Evolutionary conservation across 2,888 invertebrate genomes (phyloP).

Genomic region (Ryuthela nishihirai): DNA sequence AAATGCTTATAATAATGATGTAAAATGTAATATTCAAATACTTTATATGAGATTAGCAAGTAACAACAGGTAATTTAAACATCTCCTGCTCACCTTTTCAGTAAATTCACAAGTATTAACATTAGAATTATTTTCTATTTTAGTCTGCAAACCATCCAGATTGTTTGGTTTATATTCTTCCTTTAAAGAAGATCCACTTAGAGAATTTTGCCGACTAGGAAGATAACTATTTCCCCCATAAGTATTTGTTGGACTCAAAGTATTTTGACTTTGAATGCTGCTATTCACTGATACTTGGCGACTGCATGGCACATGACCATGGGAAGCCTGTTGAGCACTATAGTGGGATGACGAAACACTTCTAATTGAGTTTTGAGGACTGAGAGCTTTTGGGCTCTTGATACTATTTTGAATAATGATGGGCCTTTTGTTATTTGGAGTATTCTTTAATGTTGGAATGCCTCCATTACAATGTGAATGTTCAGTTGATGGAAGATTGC

Average conservation of each 20-base stretch:
- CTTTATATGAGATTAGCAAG: neutral
- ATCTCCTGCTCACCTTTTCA: slow-evolving; percentile 12
- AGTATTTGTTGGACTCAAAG: slow-evolving; percentile 26
- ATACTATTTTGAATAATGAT: slow-evolving; percentile 45
- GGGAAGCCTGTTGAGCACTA: neutral
- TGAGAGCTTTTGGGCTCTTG: slow-evolving; percentile 53
- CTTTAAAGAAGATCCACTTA: slow-evolving; percentile 44
- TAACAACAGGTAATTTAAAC: too few species aligned
- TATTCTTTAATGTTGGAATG: slow-evolving; percentile 42
- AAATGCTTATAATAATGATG: neutral
- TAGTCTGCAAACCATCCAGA: slow-evolving; percentile 10
- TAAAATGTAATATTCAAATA: neutral
- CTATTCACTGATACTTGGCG: slow-evolving; percentile 50
- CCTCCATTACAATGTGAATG: slow-evolving; percentile 63
- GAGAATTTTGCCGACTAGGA: slow-evolving; percentile 49
- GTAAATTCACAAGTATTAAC: slow-evolving; percentile 10
- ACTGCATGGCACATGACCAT: slow-evolving; percentile 45
- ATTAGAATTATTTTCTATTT: slow-evolving; percentile 6
- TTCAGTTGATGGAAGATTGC: slow-evolving; percentile 6
- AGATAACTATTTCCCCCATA: too few species aligned
- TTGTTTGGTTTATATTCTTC: slow-evolving; percentile 45
- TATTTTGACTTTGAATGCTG: slow-evolving; percentile 38
- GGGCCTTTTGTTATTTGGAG: slow-evolving; percentile 49
- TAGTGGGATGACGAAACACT: slow-evolving; percentile 39
- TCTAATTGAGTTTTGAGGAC: slow-evolving; percentile 67